Base-by-base conservation (phyloP, 2,113 vertebrate genomes). In the Bufo gargarizans region DNA sequence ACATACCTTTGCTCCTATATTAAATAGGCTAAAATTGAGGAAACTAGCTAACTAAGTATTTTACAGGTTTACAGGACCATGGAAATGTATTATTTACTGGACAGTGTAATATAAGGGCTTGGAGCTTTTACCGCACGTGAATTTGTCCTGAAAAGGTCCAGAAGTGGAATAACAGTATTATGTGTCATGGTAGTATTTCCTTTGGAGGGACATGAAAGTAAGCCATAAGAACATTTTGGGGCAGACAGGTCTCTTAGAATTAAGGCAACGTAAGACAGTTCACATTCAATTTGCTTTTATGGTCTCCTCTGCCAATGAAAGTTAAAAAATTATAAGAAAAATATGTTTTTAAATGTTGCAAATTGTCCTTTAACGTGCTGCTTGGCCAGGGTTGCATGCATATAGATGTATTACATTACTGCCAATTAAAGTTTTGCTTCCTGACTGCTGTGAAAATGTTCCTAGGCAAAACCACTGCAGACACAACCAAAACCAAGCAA, bases 381-480 rank as follows among this genome's bases (percentile, higher is more conserved):
- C 59, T 22, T 69, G 63, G 20, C 49, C 63, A 16, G 19, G 50
- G 49, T 61, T 85, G 50, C 16, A 47, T n/a, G 84, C 69, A 85
- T 50, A 76, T 76, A 76, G 55, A 85, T 85, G 69, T 85, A 76
- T 72, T 85, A 85, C 84, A 85, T 85, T 85, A 59, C 84, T 59
- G 71, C 19, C 56, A 85, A 72, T 85, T 85, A 76, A 74, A 59
- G 12, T 22, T 59, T 85, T 76, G 56, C 53, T 85, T 85, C 55
- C 84, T 85, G 84, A 74, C 84, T 85, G 65, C 83, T 74, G 22
- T 61, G 69, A 76, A 85, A 76, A 76, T 85, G 43, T 85, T 85
- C 71, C 71, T 49, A 74, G 69, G 83, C 74, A 78, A 78, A 55
- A 78, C 74, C 72, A 78, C 76, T 78, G 72, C 59, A 86, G 76